phyloP scores from a whole-genome alignment of 2,113 vertebrate genomes.

The Ictidomys tridecemlineatus region DNA sequence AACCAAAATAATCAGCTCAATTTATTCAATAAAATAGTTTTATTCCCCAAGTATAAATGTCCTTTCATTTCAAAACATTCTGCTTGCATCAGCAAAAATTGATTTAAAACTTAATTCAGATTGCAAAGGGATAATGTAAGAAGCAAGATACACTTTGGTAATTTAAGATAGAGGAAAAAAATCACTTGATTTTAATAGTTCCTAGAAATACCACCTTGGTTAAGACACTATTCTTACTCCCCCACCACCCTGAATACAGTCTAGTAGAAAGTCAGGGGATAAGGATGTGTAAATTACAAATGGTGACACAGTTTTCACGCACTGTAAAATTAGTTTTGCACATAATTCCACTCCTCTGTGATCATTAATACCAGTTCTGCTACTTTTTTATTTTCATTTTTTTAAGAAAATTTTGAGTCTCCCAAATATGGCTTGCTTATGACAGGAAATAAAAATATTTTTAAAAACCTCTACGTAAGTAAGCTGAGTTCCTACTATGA shows the following conservation, averaged over 20 bases:
- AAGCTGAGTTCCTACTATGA: not conserved
- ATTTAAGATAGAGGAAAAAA: not conserved
- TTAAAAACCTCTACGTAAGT: not conserved
- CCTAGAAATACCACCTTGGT: not conserved
- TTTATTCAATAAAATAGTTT: conserved; percentile 43
- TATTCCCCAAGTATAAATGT: conserved; percentile 17
- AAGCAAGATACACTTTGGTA: not conserved
- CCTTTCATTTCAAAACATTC: not conserved
- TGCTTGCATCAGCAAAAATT: conserved; percentile 16
- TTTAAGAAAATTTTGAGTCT: not conserved
- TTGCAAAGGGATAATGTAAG: conserved; percentile 11
- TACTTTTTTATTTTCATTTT: not conserved
- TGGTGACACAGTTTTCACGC: not conserved
- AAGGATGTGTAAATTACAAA: not conserved
- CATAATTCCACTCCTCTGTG: not conserved
- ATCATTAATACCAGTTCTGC: not conserved
- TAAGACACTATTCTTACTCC: not conserved
- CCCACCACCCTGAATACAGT: not conserved
- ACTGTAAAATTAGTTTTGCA: not conserved
- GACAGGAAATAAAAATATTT: conserved; percentile 14
- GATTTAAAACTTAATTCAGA: conserved; percentile 45
- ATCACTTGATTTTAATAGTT: conserved; percentile 31
- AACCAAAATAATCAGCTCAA: not conserved
- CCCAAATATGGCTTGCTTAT: not conserved
- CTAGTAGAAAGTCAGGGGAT: not conserved